Evolutionary conservation across 2,888 invertebrate species (phyloP).

Genomic region (Strigamia maritima): DNA sequence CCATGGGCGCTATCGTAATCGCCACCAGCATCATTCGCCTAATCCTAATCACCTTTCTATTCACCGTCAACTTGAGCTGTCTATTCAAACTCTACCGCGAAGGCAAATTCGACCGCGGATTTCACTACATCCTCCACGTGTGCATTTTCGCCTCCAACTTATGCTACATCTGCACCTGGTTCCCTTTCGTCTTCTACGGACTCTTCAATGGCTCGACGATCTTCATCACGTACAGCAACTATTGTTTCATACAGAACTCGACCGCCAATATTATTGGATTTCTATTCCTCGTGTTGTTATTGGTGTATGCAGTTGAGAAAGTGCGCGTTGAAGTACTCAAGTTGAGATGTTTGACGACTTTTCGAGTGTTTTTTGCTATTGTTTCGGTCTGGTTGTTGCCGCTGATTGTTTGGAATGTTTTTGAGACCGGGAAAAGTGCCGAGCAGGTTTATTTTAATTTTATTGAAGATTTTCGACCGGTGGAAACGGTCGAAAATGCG

Average conservation of each 20-base stretch:
- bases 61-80: background rate
- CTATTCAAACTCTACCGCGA: background rate
- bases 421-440: background rate
- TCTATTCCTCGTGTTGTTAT: background rate
- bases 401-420: background rate
- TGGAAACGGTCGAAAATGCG: background rate
- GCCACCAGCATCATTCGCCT: background rate
- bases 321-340: background rate
- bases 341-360: background rate
- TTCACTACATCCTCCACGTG: background rate
- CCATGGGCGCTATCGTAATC: background rate
- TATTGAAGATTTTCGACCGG: background rate
- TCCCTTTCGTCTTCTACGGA: constrained; percentile 26
- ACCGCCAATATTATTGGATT: background rate
- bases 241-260: background rate
- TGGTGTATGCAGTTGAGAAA: background rate
- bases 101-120: background rate
- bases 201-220: background rate
- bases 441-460: background rate
- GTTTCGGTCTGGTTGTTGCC: background rate
- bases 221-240: background rate
- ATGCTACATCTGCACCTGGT: constrained; percentile 1
- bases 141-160: background rate
- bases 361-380: background rate
- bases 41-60: background rate